Evolutionary conservation across 35 echinoderm and acorn worm genomes (phyloP).

Genomic region (Strongylocentrotus purpuratus): DNA sequence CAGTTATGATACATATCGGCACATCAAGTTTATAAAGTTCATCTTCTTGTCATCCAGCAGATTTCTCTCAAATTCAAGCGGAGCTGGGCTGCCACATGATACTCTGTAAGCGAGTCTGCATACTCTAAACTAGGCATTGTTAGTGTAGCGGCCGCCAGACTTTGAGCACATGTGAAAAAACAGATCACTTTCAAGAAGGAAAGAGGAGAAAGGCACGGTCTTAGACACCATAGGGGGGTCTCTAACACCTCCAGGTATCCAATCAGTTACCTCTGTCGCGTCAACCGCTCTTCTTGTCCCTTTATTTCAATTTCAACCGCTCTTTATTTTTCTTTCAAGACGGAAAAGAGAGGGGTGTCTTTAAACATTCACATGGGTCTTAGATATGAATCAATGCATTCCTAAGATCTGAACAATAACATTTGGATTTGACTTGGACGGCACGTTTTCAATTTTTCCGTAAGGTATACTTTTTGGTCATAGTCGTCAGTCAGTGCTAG

Average conservation of each 20-base stretch:
- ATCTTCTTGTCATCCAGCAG: neutral
- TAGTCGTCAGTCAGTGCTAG: neutral
- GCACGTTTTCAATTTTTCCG: constrained; percentile 36
- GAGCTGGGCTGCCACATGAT: neutral
- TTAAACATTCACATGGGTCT: constrained; percentile 5
- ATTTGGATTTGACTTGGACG: neutral
- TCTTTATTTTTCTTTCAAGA: neutral
- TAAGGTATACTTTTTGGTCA: neutral
- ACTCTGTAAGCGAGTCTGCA: neutral
- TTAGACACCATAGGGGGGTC: neutral
- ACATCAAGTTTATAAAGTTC: constrained; percentile 4
- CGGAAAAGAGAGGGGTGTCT: neutral
- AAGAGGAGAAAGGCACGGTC: constrained; percentile 9
- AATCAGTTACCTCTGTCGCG: neutral
- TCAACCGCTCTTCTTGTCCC: neutral
- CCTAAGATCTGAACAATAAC: constrained; percentile 26
- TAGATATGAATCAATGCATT: constrained; percentile 40
- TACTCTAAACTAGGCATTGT: constrained; percentile 11
- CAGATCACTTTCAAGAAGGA: constrained; percentile 32
- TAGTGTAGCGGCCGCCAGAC: constrained; percentile 1
- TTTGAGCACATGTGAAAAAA: constrained; percentile 32
- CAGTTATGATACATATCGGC: neutral
- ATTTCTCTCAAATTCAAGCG: neutral
- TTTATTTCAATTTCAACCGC: neutral
- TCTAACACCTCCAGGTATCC: constrained; percentile 21